Conservation (phyloP, 2,797 vertebrate genomes). For the Callimico goeldii region DNA sequence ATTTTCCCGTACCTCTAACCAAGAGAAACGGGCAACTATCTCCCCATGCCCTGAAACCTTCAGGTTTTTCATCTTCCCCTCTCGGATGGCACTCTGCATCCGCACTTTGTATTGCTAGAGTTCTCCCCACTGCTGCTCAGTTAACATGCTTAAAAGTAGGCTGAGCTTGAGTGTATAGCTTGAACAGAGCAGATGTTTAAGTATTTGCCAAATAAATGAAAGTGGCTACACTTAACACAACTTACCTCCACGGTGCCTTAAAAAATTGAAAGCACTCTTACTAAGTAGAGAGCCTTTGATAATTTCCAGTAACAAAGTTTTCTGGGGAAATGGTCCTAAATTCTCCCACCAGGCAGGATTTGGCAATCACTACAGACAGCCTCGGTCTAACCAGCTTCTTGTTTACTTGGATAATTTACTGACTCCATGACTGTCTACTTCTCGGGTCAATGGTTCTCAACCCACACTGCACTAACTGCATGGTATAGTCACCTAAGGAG, state of each 20-base stretch:
- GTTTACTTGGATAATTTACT: neutral
- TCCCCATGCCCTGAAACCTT: neutral
- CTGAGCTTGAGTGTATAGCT: neutral
- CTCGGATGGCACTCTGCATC: neutral
- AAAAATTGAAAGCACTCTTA: neutral
- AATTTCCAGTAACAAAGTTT: neutral
- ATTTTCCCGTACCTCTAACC: neutral
- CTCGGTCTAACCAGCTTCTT: neutral
- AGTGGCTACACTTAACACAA: neutral
- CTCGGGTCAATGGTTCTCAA: neutral
- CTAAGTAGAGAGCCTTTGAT: neutral
- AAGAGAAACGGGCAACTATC: neutral
- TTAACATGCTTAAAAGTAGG: neutral
- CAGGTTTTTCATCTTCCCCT: neutral
- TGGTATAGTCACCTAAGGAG: too few relatives aligned
- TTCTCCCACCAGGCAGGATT: neutral
- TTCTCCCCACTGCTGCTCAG: neutral
- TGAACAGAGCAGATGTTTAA: neutral
- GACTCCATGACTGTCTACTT: neutral
- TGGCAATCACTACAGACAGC: neutral
- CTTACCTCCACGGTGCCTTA: neutral
- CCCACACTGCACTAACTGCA: too few relatives aligned
- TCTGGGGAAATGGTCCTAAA: neutral
- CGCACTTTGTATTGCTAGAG: accelerated
- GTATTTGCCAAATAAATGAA: neutral